Conservation (phyloP, 2,113 vertebrate genomes). For the Brachypodius melanocephalos region DNA sequence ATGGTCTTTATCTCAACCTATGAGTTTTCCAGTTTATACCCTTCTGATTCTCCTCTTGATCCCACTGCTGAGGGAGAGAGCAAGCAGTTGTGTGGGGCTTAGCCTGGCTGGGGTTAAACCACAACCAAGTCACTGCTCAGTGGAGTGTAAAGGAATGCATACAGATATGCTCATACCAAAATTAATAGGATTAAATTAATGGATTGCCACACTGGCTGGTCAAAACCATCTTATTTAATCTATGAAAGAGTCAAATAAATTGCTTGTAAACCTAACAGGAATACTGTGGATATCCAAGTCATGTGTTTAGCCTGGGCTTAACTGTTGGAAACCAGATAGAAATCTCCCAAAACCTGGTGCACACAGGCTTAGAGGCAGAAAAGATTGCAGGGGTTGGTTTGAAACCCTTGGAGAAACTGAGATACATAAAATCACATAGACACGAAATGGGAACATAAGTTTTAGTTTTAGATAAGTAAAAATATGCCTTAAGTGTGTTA, state of each 20-base stretch:
- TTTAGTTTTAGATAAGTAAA: not conserved
- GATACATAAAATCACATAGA: not conserved
- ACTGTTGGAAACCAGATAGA: not conserved
- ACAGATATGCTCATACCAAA: not conserved
- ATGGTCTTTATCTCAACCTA: not conserved
- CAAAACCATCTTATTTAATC: not conserved
- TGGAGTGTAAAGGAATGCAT: not conserved
- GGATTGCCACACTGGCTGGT: not conserved
- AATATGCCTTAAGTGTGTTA: not conserved
- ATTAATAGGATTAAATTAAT: not conserved
- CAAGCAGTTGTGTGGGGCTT: accelerated
- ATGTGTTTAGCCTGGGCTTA: not conserved
- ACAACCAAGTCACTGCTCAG: not conserved
- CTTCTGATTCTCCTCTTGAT: not conserved
- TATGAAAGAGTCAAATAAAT: not conserved
- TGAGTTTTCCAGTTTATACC: not conserved
- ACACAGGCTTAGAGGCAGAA: not conserved
- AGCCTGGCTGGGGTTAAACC: not conserved
- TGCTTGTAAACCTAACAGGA: not conserved
- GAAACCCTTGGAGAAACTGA: not conserved
- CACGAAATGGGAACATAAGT: not conserved
- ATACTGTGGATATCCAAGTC: not conserved
- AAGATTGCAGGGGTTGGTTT: not conserved
- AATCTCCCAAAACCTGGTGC: not conserved
- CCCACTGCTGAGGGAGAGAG: not conserved